A percentile compares a stretch with the other conserved stretches of the same genome.
These are phyloP conservation scores for Lepidocyrtinus sp. DNA, from an alignment of 2,888 invertebrate genomes.

Conservation along the genomic window DNA sequence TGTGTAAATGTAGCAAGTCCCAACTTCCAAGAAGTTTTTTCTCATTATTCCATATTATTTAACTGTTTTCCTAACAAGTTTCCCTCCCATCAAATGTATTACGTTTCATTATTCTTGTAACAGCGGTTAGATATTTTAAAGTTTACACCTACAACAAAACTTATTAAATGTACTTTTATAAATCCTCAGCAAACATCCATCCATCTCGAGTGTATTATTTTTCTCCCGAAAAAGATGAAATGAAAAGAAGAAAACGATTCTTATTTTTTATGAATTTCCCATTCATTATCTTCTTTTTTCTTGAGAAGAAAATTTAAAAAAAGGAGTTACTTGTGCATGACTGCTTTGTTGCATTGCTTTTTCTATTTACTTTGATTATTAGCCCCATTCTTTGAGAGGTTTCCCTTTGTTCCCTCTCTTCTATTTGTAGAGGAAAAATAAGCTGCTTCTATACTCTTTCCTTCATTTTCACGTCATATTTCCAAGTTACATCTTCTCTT, in stretches of 20 bases:
- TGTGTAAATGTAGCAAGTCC: too few species aligned
- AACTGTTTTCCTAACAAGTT: neutral
- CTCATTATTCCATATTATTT: neutral
- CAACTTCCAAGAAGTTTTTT: too few species aligned
- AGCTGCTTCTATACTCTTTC: neutral
- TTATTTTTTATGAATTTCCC: slow-evolving; percentile 29
- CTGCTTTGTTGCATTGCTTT: slow-evolving; percentile 53
- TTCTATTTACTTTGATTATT: slow-evolving; percentile 56
- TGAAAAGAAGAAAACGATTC: slow-evolving; percentile 10
- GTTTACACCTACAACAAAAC: slow-evolving; percentile 30
- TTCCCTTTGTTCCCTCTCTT: neutral
- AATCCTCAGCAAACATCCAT: slow-evolving; percentile 5
- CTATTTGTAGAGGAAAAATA: neutral
- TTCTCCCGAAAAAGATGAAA: slow-evolving; percentile 25
- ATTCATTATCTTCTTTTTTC: slow-evolving; percentile 47
- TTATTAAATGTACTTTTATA: slow-evolving; percentile 19
- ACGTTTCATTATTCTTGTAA: neutral
- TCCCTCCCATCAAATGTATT: neutral
- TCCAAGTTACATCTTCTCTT: neutral
- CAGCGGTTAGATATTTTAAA: slow-evolving; percentile 24
- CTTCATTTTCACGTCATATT: neutral
- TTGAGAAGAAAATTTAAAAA: slow-evolving; percentile 4
- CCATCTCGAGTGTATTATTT: slow-evolving; percentile 24
- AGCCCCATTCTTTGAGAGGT: slow-evolving; percentile 52
- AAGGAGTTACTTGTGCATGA: slow-evolving; percentile 53